phyloP scores from a whole-genome alignment of 2,113 vertebrate species.

The Empidonax alnorum region DNA sequence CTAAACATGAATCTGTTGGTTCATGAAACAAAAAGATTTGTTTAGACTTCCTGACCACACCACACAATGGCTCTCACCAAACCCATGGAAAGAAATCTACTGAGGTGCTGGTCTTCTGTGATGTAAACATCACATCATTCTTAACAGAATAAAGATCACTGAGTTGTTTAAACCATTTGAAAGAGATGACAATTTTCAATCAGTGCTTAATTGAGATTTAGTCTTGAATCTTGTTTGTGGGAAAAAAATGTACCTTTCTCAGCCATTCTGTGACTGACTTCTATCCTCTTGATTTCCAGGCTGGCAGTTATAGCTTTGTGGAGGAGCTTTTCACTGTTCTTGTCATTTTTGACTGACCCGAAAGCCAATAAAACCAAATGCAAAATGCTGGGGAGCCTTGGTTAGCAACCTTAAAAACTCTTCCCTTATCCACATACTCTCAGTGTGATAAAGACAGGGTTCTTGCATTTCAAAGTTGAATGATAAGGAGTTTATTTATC shows the following conservation, averaged over 20 bases:
- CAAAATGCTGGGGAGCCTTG: not conserved
- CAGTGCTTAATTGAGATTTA: not conserved
- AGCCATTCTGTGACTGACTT: not conserved
- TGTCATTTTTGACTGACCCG: not conserved
- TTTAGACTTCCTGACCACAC: not conserved
- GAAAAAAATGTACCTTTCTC: not conserved
- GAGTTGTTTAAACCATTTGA: not conserved
- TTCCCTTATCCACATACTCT: not conserved
- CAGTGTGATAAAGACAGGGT: not conserved
- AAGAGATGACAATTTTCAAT: not conserved
- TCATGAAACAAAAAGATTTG: not conserved
- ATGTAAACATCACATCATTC: not conserved
- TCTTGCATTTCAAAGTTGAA: not conserved
- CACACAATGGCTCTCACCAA: fast-evolving
- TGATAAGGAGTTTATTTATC: not conserved
- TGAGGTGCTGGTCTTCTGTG: not conserved
- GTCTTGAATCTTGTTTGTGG: not conserved
- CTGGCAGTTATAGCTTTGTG: not conserved
- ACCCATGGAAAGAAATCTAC: not conserved
- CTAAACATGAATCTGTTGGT: not conserved
- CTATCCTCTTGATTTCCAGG: not conserved
- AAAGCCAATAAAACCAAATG: not conserved
- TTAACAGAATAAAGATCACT: not conserved
- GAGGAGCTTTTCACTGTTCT: not conserved
- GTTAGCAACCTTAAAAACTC: not conserved